Conservation (phyloP, 2,113 vertebrate genomes). For the Mesitornis unicolor region DNA sequence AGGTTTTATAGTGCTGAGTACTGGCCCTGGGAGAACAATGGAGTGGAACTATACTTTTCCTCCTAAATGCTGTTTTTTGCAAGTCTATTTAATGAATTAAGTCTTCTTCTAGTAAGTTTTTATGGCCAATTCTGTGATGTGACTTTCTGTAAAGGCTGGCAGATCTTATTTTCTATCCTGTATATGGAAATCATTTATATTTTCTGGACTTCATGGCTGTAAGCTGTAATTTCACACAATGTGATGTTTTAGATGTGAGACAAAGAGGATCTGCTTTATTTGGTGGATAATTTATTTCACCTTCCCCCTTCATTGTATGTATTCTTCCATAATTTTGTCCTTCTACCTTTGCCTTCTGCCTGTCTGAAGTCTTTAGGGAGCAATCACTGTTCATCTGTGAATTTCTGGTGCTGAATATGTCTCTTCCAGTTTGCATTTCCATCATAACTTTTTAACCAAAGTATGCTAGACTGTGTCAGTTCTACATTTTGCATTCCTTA, state of each 20-base stretch:
- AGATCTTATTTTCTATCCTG: background rate
- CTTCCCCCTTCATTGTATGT: background rate
- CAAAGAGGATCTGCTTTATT: background rate
- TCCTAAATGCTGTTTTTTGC: background rate
- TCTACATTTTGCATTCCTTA: background rate
- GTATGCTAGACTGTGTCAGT: background rate
- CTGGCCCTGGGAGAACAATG: background rate
- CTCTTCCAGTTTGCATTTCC: background rate
- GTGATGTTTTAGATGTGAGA: background rate
- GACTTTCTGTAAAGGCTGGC: background rate
- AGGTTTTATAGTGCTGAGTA: background rate
- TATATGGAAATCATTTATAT: background rate
- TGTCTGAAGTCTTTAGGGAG: background rate
- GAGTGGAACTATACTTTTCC: background rate
- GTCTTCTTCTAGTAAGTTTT: background rate
- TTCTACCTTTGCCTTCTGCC: background rate
- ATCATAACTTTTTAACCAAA: background rate
- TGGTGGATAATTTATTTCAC: background rate
- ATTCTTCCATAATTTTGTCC: background rate
- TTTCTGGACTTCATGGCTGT: background rate
- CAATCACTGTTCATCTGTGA: background rate
- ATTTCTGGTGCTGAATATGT: background rate
- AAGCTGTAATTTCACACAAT: background rate
- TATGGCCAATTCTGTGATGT: background rate
- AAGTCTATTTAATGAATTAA: background rate